Base-by-base conservation (phyloP, 2,113 vertebrate genomes). In the Azemiops feae region DNA sequence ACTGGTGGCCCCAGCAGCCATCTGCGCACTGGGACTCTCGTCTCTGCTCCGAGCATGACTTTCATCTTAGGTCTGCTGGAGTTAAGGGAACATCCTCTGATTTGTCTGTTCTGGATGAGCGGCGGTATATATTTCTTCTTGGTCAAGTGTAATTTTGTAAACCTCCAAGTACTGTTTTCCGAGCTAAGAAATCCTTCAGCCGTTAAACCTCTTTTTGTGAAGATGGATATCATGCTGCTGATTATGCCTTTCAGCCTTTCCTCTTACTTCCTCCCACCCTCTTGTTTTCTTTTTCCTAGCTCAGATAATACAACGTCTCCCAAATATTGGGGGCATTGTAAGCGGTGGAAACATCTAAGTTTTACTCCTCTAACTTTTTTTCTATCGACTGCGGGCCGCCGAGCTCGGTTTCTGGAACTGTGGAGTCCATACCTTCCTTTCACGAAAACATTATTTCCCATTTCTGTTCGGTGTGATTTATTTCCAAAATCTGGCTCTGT, bases 301-400 rank as follows among this genome's bases (percentile, higher is more conserved):
- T 74, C 7, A 57, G 43, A 8, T 43, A 85, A 53, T 85, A 43
- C 16, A 25, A 50, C 3, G 4, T 91, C 2, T 55, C 34, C 6
- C 43, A 55, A 16, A 39, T 52, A 43, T 22, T 16, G 25, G n/a
- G 34, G 53, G 50, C 1, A 3, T 18, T 16, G 10, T 50, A 27
- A n/a, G 18, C 0, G 54, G 0, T 25, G 2, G 0, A 52, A 89
- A 88, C 88, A 53, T 0, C 2, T 34, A 8, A 74, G 25, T 0
- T 92, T 50, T 55, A 0, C 43, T 90, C 3, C 0, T 20, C n/a
- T 81, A 54, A 25, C 7, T 57, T 92, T 50, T 43, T n/a, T 8
- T 22, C 5, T 90, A 50, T 88, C 4, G 87, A 58, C 39, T 55
- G 0, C 14, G 8, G 30, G 11, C 0, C 0, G 0, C 23, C 16